phyloP scores from a whole-genome alignment of 2,888 invertebrate species.

The Plusia festucae region DNA sequence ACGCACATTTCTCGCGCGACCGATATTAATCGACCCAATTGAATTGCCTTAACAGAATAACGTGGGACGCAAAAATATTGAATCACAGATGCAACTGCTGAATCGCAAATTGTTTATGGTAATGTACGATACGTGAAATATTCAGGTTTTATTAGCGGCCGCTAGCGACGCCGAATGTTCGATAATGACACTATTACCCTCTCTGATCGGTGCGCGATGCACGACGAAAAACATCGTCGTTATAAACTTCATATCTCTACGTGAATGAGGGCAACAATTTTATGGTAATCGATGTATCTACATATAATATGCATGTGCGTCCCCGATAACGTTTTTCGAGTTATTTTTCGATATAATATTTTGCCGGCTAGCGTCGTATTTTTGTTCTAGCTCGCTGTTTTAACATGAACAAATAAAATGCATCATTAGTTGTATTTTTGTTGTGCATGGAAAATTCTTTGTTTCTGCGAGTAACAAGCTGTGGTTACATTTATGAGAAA shows the following conservation, averaged over 20 bases:
- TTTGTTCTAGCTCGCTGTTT: constrained; percentile 5
- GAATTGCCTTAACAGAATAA: constrained; percentile 55
- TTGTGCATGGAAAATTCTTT: constrained; percentile 21
- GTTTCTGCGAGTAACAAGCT: constrained; percentile 11
- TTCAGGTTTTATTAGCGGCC: constrained; percentile 75
- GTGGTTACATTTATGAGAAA: constrained; percentile 9
- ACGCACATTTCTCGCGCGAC: constrained; percentile 37
- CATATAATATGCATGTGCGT: constrained; percentile 19
- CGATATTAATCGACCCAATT: constrained; percentile 56
- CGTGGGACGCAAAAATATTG: constrained; percentile 71
- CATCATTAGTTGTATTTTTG: constrained; percentile 41
- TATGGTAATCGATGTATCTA: constrained; percentile 38
- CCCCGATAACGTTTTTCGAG: constrained; percentile 17
- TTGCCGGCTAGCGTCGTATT: constrained; percentile 11
- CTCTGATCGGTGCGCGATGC: constrained; percentile 40
- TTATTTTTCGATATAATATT: constrained; percentile 17
- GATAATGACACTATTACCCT: constrained; percentile 60
- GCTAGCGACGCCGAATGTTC: constrained; percentile 58
- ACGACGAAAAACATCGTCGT: constrained; percentile 45
- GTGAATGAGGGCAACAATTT: constrained; percentile 36
- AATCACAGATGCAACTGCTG: constrained; percentile 74
- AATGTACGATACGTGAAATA: constrained; percentile 79
- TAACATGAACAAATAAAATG: constrained; percentile 7
- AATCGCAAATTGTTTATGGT: constrained; percentile 82
- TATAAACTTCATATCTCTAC: constrained; percentile 36